Evolutionary conservation across 53 echinoderm and acorn worm species (phyloP).

Genomic region (Holothuria scabra): DNA sequence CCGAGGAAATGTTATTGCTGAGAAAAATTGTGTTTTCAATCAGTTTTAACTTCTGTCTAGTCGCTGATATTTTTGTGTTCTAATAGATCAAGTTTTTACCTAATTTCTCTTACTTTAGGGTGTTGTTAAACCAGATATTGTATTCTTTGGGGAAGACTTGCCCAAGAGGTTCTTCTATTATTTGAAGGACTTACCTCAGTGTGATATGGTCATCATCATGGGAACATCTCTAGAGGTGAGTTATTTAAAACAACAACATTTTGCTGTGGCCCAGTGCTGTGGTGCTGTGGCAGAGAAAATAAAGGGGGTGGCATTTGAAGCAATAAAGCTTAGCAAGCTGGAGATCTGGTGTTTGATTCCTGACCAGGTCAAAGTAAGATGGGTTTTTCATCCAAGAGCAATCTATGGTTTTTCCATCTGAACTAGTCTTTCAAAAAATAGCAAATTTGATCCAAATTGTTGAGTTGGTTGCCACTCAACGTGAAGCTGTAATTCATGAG

Average conservation of each 20-base stretch:
- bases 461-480: too few species aligned
- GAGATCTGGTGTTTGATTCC: too few species aligned
- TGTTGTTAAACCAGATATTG: slow-evolving; percentile 93
- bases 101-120: slow-evolving; percentile 49
- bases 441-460: too few species aligned
- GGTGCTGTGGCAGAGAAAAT: background rate
- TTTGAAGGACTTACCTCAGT: slow-evolving; percentile 91
- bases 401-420: too few species aligned
- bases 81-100: background rate
- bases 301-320: background rate
- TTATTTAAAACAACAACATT: background rate
- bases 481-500: too few species aligned
- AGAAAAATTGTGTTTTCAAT: too few species aligned
- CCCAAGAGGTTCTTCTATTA: slow-evolving; percentile 95
- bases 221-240: slow-evolving; percentile 97
- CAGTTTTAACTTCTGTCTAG: too few species aligned
- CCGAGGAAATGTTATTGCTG: too few species aligned
- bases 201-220: slow-evolving; percentile 98
- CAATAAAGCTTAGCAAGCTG: too few species aligned
- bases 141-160: slow-evolving; percentile 96
- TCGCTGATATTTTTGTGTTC: background rate
- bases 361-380: too few species aligned
- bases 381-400: too few species aligned
- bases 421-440: too few species aligned
- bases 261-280: background rate